Evolutionary conservation across 2,888 invertebrate species (phyloP), one percentile per base, ranked within the genome.

Genomic region (Adelphocoris suturalis): DNA sequence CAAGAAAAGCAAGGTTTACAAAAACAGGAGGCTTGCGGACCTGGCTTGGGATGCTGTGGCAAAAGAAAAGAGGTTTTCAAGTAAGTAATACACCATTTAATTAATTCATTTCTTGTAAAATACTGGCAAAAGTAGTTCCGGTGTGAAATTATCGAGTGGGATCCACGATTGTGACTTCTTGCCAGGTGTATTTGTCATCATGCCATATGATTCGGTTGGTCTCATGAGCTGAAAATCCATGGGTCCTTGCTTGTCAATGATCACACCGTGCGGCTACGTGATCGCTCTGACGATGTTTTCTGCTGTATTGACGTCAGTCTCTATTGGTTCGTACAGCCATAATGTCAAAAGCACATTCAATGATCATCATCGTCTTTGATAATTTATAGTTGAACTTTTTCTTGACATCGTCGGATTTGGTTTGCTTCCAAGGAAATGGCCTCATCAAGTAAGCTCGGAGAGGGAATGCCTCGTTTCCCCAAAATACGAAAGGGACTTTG

Each of bases 401-500:
- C 37, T 13, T 16, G 7, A 28, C 76, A 37, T 37, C 7, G 7
- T 37, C 37, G 37, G 37, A 37, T 37, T 37, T 37, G 3, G 37
- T 7, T 76, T 76, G 76, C 76, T 76, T 76, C 12, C 13, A 13
- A 46, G 85, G 85, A 52, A 57, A 85, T 19, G 85, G 85, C 28
- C 85, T 5, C 85, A 85, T 85, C 14, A 85, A 37, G 57, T 46
- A 85, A 9, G 13, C 11, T 37, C 28, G 47, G 5, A 57, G 85
- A 19, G 85, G 85, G n/a, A 61, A 85, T 28, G 28, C 85, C 57
- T 85, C 85, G 57, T 85, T 57, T 12, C 57, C 85, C 57, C 55
- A 19, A 84, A 84, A 84, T n/a, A 84, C 84, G 14, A 27, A 81
- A 13, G 81, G 81, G 14, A 48, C 82, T n/a, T 37, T 47, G 14